Evolutionary conservation across 2,797 vertebrate species (phyloP), one percentile per base, ranked within the genome.

Genomic region (Rhinophrynus dorsalis): DNA sequence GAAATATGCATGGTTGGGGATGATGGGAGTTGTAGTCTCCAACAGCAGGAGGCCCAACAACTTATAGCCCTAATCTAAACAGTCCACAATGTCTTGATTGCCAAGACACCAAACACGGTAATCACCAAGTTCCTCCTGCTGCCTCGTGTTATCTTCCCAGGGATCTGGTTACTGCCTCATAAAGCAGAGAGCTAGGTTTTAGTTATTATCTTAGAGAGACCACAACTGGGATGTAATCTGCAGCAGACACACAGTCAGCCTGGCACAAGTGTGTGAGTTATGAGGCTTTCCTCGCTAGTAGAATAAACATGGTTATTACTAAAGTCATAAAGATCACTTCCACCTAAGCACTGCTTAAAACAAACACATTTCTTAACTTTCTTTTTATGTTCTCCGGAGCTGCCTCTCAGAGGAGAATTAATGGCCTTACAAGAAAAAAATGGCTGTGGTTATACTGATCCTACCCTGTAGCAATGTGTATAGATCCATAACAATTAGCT

Each of bases 401-500:
- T 9, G 38, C 37, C 37, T 60, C 57, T 29, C 38, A 26, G 6
- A 26, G 15, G 52, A 72, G 52, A 64, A 65, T 72, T 72, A 65
- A 65, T 72, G 33, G 52, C 11, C 42, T 58, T 50, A 72, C 61
- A 72, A 56, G 59, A 55, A 55, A n/a, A n/a, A 30, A 48, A 57
- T 23, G 58, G 44, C 42, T 12, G 23, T 5, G 15, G 21, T 57
- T 38, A 17, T 26, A 40, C 68, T 40, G 68, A 40, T 55, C 38
- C 27, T 47, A 55, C 21, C 42, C 51, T 23, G 51, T 17, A 51
- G 60, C 44, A 40, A 33, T 42, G 52, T 65, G 37, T 65, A 42
- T 15, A 58, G 33, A 64, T 64, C 60, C 61, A 72, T 58, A 71
- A 64, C 68, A 65, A 72, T 71, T 71, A 71, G 68, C 51, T 5